phyloP scores from a whole-genome alignment of 1,140 invertebrate species.

The Hydropsyche tenuis region DNA sequence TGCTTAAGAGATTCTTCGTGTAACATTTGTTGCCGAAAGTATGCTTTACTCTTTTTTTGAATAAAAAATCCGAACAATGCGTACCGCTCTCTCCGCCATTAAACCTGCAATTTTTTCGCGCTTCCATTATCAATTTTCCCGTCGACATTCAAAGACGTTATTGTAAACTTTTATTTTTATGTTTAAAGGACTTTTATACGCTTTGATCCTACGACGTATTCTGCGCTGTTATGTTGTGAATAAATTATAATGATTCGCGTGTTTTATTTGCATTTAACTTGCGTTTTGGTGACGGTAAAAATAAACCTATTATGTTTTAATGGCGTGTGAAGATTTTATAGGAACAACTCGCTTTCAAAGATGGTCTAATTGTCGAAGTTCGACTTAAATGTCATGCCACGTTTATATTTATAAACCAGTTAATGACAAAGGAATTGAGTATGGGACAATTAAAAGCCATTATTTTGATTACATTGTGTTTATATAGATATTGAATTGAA shows the following conservation, averaged over 20 bases:
- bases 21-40: not conserved
- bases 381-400: constrained; percentile 42
- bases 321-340: constrained; percentile 37
- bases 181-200: too few species aligned
- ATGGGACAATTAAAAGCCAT: not conserved
- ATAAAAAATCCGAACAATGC: too few species aligned
- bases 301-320: constrained; percentile 35
- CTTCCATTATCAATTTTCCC: not conserved
- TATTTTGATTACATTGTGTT: too few species aligned
- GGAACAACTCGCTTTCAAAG: constrained; percentile 24
- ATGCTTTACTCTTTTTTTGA: not conserved
- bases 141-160: too few species aligned
- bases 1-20: not conserved
- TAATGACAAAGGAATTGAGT: too few species aligned
- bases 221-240: too few species aligned
- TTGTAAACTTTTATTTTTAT: too few species aligned
- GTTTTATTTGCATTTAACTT: constrained; percentile 12
- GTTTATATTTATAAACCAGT: constrained; percentile 32
- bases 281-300: not conserved
- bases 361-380: constrained; percentile 46
- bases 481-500: too few species aligned
- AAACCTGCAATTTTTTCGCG: not conserved
- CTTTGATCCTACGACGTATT: too few species aligned
- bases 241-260: not conserved
- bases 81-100: not conserved